phyloP scores from a whole-genome alignment of 2,888 invertebrate species.

The Ditylenchus weischeri region DNA sequence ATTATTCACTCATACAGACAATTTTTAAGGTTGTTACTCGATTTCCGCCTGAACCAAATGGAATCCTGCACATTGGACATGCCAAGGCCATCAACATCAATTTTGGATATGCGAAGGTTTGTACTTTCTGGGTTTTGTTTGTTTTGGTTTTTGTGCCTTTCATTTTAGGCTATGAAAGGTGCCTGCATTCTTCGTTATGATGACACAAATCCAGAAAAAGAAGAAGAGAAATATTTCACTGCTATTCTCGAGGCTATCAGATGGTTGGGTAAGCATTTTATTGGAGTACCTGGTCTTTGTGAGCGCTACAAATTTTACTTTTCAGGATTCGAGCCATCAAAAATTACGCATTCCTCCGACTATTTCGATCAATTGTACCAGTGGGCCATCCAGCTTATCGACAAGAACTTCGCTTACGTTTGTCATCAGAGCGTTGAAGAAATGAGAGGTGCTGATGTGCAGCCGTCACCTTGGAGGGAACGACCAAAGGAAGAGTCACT shows the following conservation, averaged over 20 bases:
- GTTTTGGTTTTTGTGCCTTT: background rate
- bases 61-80: conserved; percentile 96
- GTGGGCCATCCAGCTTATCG: conserved; percentile 83
- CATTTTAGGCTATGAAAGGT: conserved; percentile 72
- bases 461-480: conserved; percentile 89
- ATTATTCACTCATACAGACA: background rate
- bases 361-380: conserved; percentile 90
- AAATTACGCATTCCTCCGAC: conserved; percentile 94
- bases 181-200: conserved; percentile 88
- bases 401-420: conserved; percentile 87
- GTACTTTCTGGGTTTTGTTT: background rate
- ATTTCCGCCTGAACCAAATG: conserved; percentile 99
- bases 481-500: conserved; percentile 83
- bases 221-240: conserved; percentile 66
- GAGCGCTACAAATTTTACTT: background rate
- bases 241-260: background rate
- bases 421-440: conserved; percentile 88
- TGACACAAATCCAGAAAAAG: conserved; percentile 99
- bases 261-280: conserved; percentile 7
- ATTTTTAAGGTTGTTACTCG: conserved; percentile 73
- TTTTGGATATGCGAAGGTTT: conserved; percentile 85
- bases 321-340: conserved; percentile 81
- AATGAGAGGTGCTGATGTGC: conserved; percentile 90
- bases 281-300: too few species aligned
- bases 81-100: conserved; percentile 99